Conservation (phyloP, 2,797 vertebrate genomes). For the Falco novaeseelandiae region DNA sequence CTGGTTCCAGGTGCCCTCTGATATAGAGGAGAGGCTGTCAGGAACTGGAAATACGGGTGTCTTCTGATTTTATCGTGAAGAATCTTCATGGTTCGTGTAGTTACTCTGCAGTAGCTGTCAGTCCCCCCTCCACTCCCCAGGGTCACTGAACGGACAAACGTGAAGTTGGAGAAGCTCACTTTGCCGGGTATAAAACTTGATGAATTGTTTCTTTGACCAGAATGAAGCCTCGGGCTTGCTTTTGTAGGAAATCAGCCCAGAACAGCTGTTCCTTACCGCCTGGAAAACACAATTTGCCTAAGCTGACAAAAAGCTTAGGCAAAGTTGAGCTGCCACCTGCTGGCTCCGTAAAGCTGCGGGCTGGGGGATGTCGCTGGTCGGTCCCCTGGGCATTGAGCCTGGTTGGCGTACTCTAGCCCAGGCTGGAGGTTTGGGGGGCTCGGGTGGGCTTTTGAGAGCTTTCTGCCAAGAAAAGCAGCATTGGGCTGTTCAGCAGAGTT, state of each 20-base stretch:
- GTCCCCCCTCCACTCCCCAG: accelerated
- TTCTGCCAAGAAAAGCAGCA: background rate
- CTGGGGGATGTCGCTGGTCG: background rate
- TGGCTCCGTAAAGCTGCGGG: background rate
- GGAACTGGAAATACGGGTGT: background rate
- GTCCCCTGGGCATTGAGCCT: background rate
- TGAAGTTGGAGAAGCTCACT: background rate
- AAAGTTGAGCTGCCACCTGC: slow-evolving; percentile 45
- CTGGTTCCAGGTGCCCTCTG: background rate
- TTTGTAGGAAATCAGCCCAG: background rate
- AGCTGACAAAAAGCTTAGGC: background rate
- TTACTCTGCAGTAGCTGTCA: background rate
- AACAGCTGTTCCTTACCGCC: background rate
- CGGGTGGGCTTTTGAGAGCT: background rate
- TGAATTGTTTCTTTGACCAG: background rate
- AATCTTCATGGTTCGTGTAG: background rate
- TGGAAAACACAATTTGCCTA: background rate
- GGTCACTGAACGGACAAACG: background rate
- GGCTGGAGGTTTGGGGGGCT: background rate
- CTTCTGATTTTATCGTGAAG: background rate
- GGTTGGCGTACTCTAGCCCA: accelerated
- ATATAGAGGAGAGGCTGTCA: background rate
- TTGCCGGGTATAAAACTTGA: background rate
- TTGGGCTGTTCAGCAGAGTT: background rate
- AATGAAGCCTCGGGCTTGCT: background rate